Evolutionary conservation across 2,797 vertebrate species (phyloP), one percentile per base, ranked within the genome.

Genomic region (Lycodopsis pacificus): DNA sequence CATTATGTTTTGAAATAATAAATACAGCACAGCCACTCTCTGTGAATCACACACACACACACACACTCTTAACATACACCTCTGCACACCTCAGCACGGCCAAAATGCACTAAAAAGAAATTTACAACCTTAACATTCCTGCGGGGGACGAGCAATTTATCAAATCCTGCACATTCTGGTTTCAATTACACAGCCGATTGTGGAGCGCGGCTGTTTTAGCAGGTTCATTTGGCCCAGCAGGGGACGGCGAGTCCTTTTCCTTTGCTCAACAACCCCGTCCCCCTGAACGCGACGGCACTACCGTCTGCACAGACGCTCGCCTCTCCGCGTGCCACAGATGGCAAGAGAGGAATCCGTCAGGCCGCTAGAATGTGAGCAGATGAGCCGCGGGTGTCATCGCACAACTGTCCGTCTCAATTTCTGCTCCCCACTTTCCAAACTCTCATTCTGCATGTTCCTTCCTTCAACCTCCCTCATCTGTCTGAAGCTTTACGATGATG

Each of bases 191-290:
- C 95, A 95, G 97, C 94, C 96, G 95, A 96, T 97, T 96, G 97
- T 97, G 96, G 96, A 96, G 96, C 97, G 96, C 94, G 94, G 95
- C 97, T 97, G 95, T 97, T 98, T 97, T 96, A 99, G 97, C 97
- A 99, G 97, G 97, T 99, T 98, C 97, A 98, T 98, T 98, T 97
- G 96, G 96, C 97, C 96, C 97, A 95, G 97, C 96, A 93, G 97
- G 97, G 96, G 96, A 97, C 95, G 96, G 93, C 36, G 96, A 95
- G 95, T 93, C 95, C 96, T 4, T 8, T 90, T 17, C 95, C 95
- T 91, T 94, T 94, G 96, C 95, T 95, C 94, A 95, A 96, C 95
- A 9, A 92, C 94, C 89, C 95, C 95, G 93, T 95, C 96, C 95
- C 70, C 70, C 94, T 90, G 75, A 96, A 94, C 92, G 84, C 94